Percentiles rank a stretch among this genome's conserved stretches.
Conservation (phyloP, 2,797 vertebrate species). For the Ptychobarbus kaznakovi region DNA sequence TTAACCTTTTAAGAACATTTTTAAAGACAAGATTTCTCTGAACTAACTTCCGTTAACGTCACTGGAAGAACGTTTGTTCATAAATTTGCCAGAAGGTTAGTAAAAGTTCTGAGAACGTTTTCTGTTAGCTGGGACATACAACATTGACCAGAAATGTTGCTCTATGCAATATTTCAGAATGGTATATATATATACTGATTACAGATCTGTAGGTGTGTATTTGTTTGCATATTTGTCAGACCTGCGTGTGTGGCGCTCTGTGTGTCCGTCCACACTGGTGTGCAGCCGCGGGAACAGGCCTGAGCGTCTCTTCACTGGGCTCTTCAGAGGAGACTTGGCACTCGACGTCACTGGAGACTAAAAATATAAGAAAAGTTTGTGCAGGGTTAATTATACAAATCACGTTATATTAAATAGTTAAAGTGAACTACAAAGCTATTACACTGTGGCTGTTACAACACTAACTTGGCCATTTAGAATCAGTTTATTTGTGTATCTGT, state of each 20-base stretch:
- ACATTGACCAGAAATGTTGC: background rate
- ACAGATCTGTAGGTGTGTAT: background rate
- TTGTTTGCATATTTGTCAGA: constrained; percentile 63
- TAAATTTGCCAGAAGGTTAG: too few species aligned
- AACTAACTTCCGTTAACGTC: too few species aligned
- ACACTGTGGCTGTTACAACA: background rate
- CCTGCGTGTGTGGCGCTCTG: constrained; percentile 84
- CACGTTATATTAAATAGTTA: background rate
- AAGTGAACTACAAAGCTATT: background rate
- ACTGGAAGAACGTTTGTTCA: too few species aligned
- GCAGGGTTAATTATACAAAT: constrained; percentile 1
- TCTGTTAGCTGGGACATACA: background rate
- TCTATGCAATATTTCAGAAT: background rate
- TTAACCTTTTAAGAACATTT: too few species aligned
- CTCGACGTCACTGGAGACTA: constrained; percentile 44
- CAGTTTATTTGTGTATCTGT: constrained; percentile 3
- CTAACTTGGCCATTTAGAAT: background rate
- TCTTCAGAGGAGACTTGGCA: constrained; percentile 83
- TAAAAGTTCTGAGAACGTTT: too few species aligned
- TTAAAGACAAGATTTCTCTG: too few species aligned
- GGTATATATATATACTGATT: background rate
- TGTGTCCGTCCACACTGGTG: constrained; percentile 84
- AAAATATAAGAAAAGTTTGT: background rate
- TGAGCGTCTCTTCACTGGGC: constrained; percentile 90
- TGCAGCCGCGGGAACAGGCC: constrained; percentile 91